Evolutionary conservation across 2,888 invertebrate species (phyloP).

Genomic region (Ecliptopera silaceata): DNA sequence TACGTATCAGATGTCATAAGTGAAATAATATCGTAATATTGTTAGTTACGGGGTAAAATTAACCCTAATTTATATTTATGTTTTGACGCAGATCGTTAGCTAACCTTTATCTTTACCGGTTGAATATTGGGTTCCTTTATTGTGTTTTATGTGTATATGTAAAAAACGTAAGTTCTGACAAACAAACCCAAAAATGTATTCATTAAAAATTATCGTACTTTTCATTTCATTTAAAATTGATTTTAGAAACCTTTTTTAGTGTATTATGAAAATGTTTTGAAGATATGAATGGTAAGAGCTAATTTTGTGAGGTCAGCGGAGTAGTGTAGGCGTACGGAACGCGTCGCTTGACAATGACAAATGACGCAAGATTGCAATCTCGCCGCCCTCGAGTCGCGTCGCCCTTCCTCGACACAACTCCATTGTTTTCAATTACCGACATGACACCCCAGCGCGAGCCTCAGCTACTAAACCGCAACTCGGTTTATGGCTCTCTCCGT

Average conservation of each 20-base stretch:
- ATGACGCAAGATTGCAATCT: slow-evolving; percentile 90
- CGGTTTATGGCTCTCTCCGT: slow-evolving; percentile 70
- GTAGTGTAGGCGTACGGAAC: slow-evolving; percentile 63
- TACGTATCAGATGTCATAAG: too few relatives aligned
- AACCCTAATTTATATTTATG: too few relatives aligned
- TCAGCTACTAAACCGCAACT: slow-evolving; percentile 71
- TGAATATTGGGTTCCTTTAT: too few relatives aligned
- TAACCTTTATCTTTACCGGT: too few relatives aligned
- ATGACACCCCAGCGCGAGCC: slow-evolving; percentile 73
- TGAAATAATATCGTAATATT: too few relatives aligned
- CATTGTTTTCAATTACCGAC: slow-evolving; percentile 83
- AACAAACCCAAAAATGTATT: too few relatives aligned
- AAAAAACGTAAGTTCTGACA: too few relatives aligned
- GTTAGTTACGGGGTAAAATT: too few relatives aligned
- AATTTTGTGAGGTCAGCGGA: slow-evolving; percentile 73
- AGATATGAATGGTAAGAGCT: slow-evolving; percentile 46
- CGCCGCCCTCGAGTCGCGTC: slow-evolving; percentile 76
- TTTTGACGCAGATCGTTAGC: too few relatives aligned
- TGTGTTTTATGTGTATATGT: too few relatives aligned
- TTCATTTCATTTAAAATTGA: too few relatives aligned
- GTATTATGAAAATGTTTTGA: slow-evolving; percentile 10
- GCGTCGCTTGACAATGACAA: slow-evolving; percentile 87
- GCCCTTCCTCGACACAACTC: slow-evolving; percentile 73
- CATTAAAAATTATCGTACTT: too few relatives aligned
- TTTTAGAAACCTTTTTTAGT: slow-evolving; percentile 17